These are phyloP conservation scores for Chlamydotis undulata DNA, from an alignment of 2,113 vertebrate species.

Conservation along the genomic window DNA sequence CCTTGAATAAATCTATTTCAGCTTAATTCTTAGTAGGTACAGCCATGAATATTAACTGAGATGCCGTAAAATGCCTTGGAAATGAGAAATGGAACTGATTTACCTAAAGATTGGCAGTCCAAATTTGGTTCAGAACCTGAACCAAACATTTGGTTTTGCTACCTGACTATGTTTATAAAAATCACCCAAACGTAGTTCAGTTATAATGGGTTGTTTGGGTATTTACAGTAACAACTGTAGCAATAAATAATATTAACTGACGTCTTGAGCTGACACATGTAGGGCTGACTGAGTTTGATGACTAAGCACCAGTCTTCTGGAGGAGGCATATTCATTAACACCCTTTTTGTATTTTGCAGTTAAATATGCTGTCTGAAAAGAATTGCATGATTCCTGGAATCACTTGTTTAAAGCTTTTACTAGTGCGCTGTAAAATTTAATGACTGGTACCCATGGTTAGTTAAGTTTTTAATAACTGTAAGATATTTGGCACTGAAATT, in stretches of 20 bases:
- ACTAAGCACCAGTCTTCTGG: not conserved
- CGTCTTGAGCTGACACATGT: not conserved
- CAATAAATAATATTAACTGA: not conserved
- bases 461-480: not conserved
- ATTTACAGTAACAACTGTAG: not conserved
- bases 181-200: not conserved
- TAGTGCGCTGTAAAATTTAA: not conserved
- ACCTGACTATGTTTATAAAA: not conserved
- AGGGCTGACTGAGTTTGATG: not conserved
- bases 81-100: not conserved
- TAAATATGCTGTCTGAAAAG: not conserved
- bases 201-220: not conserved
- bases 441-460: not conserved
- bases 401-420: not conserved
- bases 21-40: not conserved
- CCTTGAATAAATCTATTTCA: not conserved
- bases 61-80: not conserved
- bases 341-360: not conserved
- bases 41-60: not conserved
- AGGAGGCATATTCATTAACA: not conserved
- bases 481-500: not conserved
- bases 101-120: not conserved
- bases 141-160: not conserved
- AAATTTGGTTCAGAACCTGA: not conserved
- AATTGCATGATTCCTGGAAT: not conserved